A percentile compares a stretch with the other conserved stretches of the same genome.
Conservation (phyloP, 1,140 invertebrate genomes). For the Bombus pyrosoma region DNA sequence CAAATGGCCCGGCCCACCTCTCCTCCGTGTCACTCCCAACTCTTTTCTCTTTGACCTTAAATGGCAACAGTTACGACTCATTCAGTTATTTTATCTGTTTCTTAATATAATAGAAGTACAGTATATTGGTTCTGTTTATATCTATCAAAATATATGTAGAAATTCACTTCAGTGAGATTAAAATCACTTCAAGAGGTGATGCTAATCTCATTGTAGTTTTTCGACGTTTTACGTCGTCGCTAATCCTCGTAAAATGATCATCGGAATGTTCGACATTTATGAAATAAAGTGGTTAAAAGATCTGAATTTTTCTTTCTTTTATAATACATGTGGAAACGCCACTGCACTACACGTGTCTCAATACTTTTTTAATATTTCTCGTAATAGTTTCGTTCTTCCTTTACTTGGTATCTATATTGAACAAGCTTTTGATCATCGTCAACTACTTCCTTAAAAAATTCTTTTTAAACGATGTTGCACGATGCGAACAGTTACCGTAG, state of each 20-base stretch:
- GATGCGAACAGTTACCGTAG: background rate
- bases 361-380: too few species aligned
- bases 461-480: background rate
- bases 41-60: slow-evolving; percentile 47
- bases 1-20: slow-evolving; percentile 45
- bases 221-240: too few species aligned
- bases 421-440: background rate
- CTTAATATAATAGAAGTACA: background rate
- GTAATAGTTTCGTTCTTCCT: background rate
- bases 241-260: too few species aligned
- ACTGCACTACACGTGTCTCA: too few species aligned
- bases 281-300: background rate
- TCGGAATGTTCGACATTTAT: too few species aligned
- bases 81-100: slow-evolving; percentile 32
- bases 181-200: too few species aligned
- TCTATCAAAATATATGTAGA: background rate
- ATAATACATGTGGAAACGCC: background rate
- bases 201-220: too few species aligned
- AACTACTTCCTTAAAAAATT: background rate
- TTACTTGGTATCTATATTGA: background rate
- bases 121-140: background rate
- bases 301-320: background rate
- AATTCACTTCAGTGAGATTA: background rate
- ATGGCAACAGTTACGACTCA: background rate
- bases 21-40: slow-evolving; percentile 56